Base-by-base conservation (phyloP, 2,888 invertebrate genomes). In the Callyntrura guangdongensis region DNA sequence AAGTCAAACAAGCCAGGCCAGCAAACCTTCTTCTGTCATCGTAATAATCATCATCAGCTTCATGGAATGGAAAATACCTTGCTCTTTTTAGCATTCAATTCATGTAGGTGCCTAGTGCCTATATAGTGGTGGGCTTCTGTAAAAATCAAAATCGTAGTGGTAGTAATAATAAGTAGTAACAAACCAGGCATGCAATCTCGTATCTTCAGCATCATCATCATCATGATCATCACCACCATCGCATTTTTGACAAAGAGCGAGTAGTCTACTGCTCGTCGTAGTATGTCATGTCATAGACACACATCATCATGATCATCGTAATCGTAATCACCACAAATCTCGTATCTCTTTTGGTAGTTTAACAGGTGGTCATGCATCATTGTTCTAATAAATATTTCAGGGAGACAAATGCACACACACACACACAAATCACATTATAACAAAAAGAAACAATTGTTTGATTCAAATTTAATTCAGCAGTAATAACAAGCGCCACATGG, bases 311-410 rank as follows among this genome's bases (percentile, higher is more conserved):
- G 8, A 45, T 14, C 64, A 45, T 69, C 47, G 17, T 53, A 20
- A 74, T 74, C 74, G 12, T 22, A 20, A 27, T 56, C 53, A 36
- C 36, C 36, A 36, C 36, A 36, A 36, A 36, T 6, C 36, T 36
- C n/a, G n/a, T n/a, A 25, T 79, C 53, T 25, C 79, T 27, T 25
- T 2, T 36, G 36, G 79, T 79, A 56, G 59, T 81, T 81, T 69
- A 84, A 84, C 69, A 84, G 84, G 84, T 84, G 84, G 84, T 84
- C 72, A 56, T 84, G 69, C 69, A 84, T 84, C 81, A 81, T 81
- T 61, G 61, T 61, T 81, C 59, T 45, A 81, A 36, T 81, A 81
- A 81, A 81, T 61, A 81, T 59, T 81, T 59, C n/a, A 61, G 45
- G 36, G 81, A 27, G 59, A 59, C 59, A 45, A 11, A 61, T n/a